Conservation (phyloP, 2,888 invertebrate genomes). For the Dorcus parallelipipedus region DNA sequence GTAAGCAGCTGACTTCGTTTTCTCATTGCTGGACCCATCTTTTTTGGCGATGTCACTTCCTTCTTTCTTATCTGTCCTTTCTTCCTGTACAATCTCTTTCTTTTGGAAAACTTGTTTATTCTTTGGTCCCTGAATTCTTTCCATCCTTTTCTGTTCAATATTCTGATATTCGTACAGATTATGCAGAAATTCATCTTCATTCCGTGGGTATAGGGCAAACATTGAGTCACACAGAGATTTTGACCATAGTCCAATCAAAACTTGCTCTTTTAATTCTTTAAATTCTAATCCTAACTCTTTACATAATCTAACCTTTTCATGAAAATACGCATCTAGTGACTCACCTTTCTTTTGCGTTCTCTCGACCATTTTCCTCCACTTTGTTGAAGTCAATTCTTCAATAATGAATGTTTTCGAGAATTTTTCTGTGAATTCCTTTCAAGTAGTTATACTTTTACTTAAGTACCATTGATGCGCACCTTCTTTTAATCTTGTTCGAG, state of each 20-base stretch:
- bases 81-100: too few species aligned
- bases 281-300: not conserved
- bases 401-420: not conserved
- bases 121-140: not conserved
- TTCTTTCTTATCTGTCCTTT: not conserved
- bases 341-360: not conserved
- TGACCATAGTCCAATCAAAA: not conserved
- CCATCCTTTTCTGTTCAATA: not conserved
- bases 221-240: not conserved
- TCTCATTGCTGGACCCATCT: not conserved
- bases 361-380: not conserved
- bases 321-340: not conserved
- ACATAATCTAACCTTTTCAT: conserved; percentile 4
- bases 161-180: not conserved
- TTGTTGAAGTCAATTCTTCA: not conserved
- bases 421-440: not conserved
- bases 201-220: not conserved
- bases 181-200: not conserved
- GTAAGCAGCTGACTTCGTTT: not conserved
- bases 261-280: not conserved
- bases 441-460: not conserved
- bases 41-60: not conserved
- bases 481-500: too few species aligned
- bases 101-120: not conserved
- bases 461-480: too few species aligned